Percentiles rank a stretch among this genome's conserved stretches.
These are phyloP conservation scores for Hyles euphorbiae DNA, from an alignment of 1,140 invertebrate species.

Conservation along the genomic window DNA sequence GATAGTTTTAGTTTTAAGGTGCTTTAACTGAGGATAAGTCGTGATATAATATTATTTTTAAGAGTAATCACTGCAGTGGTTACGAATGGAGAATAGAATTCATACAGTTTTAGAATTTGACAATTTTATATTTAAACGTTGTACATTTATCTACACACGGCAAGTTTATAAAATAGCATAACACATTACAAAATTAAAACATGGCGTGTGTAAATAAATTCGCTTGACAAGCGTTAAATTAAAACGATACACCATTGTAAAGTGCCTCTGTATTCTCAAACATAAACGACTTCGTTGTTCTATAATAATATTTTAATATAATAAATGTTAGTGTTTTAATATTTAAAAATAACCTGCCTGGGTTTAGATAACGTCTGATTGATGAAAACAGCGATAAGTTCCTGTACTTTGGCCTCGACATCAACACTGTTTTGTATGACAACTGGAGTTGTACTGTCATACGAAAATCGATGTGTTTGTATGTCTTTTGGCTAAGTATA, in stretches of 20 bases:
- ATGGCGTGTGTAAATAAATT: constrained; percentile 13
- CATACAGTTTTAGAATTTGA: neutral
- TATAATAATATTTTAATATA: neutral
- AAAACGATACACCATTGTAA: constrained; percentile 25
- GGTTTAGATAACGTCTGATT: no score
- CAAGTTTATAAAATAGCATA: no score
- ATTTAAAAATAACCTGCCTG: no score
- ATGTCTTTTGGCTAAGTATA: neutral
- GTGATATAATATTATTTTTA: constrained; percentile 51
- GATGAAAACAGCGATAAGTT: no score
- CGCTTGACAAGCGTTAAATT: constrained; percentile 23
- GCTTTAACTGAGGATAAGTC: constrained; percentile 62
- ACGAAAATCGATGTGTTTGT: constrained; percentile 7
- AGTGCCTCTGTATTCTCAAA: constrained; percentile 34
- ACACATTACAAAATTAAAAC: no score
- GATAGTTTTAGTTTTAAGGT: constrained; percentile 52
- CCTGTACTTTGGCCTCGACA: no score
- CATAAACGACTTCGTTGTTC: constrained; percentile 15
- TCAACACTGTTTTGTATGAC: neutral
- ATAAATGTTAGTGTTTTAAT: no score
- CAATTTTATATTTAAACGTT: neutral
- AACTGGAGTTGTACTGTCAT: constrained; percentile 43
- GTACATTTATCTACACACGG: neutral
- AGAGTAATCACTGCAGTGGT: constrained; percentile 20
- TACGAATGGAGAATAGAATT: constrained; percentile 18